These are phyloP conservation scores for Acestrorhynchus altus DNA, from an alignment of 2,797 vertebrate genomes.

Conservation along the genomic window DNA sequence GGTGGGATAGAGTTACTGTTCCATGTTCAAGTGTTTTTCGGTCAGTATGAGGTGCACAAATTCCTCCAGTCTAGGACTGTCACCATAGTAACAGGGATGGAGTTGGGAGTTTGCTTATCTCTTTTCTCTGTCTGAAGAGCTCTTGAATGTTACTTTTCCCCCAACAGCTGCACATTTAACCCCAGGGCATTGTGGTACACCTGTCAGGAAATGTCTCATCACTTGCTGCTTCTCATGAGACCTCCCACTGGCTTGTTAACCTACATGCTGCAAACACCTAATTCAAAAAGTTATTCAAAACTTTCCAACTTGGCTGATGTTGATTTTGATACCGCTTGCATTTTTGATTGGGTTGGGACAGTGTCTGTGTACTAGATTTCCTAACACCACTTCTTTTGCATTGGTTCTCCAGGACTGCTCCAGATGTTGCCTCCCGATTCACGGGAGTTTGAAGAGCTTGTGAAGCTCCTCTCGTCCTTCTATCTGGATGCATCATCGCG, in stretches of 20 bases:
- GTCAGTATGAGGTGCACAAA: not conserved
- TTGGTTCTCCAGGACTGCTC: slow-evolving; percentile 84
- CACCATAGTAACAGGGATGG: not conserved
- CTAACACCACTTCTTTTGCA: not conserved
- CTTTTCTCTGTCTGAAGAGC: not conserved
- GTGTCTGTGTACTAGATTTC: not conserved
- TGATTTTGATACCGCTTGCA: not conserved
- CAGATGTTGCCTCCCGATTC: slow-evolving; percentile 85
- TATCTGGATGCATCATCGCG: slow-evolving; percentile 87
- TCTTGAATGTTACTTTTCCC: not conserved
- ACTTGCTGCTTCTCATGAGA: not conserved
- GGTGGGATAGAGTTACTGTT: not conserved
- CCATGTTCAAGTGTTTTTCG: not conserved
- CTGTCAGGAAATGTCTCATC: not conserved
- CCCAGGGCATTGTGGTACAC: not conserved
- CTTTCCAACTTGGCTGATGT: no score
- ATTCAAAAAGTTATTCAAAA: no score
- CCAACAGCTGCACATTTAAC: not conserved
- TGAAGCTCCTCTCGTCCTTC: slow-evolving; percentile 89
- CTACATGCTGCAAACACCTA: no score
- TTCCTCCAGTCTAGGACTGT: slow-evolving; percentile 1
- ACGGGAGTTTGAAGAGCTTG: slow-evolving; percentile 92
- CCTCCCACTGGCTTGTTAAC: not conserved
- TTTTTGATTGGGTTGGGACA: not conserved
- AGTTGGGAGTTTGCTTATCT: not conserved